phyloP scores from a whole-genome alignment of 2,888 invertebrate genomes.

The Schrankia costaestrigalis region DNA sequence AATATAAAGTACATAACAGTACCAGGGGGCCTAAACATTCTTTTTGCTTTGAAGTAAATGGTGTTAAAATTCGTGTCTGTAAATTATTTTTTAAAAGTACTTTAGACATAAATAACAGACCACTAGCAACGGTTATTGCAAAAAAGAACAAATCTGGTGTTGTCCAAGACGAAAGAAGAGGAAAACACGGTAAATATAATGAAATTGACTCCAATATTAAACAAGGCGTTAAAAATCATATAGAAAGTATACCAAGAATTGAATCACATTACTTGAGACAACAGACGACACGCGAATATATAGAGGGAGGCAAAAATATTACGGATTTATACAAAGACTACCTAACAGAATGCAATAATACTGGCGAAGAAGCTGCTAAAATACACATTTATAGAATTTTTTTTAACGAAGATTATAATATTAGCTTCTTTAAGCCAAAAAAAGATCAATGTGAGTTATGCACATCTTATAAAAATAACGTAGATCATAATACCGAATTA shows the following conservation, averaged over 20 bases:
- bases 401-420: constrained; percentile 11
- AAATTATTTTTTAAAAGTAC: constrained; percentile 23
- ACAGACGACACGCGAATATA: constrained; percentile 15
- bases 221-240: constrained; percentile 15
- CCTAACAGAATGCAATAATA: background rate
- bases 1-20: constrained; percentile 13
- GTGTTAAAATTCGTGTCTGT: constrained; percentile 14
- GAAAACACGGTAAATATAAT: constrained; percentile 17
- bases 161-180: constrained; percentile 23
- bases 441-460: constrained; percentile 12
- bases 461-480: constrained; percentile 11
- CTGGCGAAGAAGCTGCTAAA: background rate
- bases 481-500: constrained; percentile 7
- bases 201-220: constrained; percentile 7
- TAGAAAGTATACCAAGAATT: constrained; percentile 19
- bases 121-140: constrained; percentile 19
- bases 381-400: background rate
- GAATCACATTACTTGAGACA: constrained; percentile 21
- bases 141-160: constrained; percentile 14
- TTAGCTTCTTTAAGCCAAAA: constrained; percentile 12
- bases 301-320: constrained; percentile 19
- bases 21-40: constrained; percentile 14
- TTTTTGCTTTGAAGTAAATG: constrained; percentile 33
- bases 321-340: constrained; percentile 13
- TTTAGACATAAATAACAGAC: constrained; percentile 18